Evolutionary conservation across 2,113 vertebrate species (phyloP).

Genomic region (Aphyosemion australe): DNA sequence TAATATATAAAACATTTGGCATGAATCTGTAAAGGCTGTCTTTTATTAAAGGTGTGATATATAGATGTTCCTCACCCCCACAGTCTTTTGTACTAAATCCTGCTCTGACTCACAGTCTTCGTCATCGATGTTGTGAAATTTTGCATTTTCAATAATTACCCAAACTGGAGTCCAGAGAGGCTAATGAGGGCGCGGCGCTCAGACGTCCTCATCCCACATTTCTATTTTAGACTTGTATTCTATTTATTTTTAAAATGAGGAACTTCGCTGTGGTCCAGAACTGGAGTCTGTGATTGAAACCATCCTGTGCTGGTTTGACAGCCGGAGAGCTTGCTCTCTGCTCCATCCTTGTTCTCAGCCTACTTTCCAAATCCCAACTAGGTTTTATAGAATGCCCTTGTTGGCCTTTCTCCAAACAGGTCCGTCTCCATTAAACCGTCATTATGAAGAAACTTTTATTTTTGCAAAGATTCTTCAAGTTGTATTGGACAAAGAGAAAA

Average conservation of each 20-base stretch:
- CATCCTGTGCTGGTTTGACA: slow-evolving; percentile 7
- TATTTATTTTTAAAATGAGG: slow-evolving; percentile 3
- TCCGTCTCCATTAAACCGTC: neutral
- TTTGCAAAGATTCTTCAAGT: no score
- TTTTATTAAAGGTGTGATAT: slow-evolving; percentile 25
- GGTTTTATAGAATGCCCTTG: slow-evolving; percentile 4
- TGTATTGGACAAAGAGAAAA: no score
- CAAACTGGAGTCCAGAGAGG: slow-evolving; percentile 6
- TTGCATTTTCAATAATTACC: slow-evolving; percentile 27
- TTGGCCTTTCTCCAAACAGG: neutral
- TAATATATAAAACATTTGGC: neutral
- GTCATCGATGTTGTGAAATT: slow-evolving; percentile 24
- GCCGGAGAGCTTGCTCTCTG: neutral
- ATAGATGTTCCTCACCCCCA: slow-evolving; percentile 3
- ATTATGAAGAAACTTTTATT: slow-evolving; percentile 3
- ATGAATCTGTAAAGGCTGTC: slow-evolving; percentile 1
- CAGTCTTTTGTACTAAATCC: slow-evolving; percentile 6
- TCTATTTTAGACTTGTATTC: neutral
- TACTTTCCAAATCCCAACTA: neutral
- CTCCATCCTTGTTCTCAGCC: neutral
- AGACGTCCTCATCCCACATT: neutral
- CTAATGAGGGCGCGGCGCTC: neutral
- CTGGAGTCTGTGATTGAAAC: slow-evolving; percentile 1
- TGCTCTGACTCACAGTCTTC: slow-evolving; percentile 16
- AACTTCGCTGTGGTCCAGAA: neutral